phyloP scores from a whole-genome alignment of 2,113 vertebrate genomes.

The Leiothrix lutea region DNA sequence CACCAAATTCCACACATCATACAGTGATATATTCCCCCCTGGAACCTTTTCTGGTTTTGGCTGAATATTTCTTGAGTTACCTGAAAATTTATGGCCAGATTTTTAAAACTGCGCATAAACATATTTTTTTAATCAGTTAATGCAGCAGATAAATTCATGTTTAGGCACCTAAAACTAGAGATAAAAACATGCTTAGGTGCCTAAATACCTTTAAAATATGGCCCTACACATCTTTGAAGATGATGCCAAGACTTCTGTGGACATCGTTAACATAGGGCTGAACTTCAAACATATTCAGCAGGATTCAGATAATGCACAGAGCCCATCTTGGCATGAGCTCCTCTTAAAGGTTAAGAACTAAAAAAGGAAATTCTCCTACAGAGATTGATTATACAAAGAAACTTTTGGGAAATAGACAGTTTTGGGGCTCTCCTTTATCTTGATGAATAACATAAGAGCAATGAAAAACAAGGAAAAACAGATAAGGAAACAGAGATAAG shows the following conservation, averaged over 20 bases:
- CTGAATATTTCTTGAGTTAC: conserved; percentile 16
- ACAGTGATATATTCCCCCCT: neutral
- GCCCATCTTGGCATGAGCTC: conserved; percentile 11
- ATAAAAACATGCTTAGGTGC: conserved; percentile 59
- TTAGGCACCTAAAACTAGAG: conserved; percentile 50
- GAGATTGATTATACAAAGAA: neutral
- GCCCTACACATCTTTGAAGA: conserved; percentile 32
- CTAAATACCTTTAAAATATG: conserved; percentile 60
- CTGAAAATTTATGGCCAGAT: conserved; percentile 49
- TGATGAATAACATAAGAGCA: conserved; percentile 37
- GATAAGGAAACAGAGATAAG: conserved; percentile 42
- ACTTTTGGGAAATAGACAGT: conserved; percentile 26
- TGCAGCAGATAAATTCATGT: conserved; percentile 39
- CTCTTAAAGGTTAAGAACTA: conserved; percentile 53
- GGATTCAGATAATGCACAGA: conserved; percentile 45
- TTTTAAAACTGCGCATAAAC: conserved; percentile 35
- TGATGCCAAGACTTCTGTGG: conserved; percentile 55
- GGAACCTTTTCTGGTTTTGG: neutral
- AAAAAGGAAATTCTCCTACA: conserved; percentile 56
- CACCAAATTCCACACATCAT: neutral
- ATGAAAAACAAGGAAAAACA: conserved; percentile 36
- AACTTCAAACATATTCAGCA: conserved; percentile 38
- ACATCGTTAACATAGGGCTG: neutral
- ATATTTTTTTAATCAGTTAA: conserved; percentile 34
- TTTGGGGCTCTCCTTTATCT: conserved; percentile 11